Evolutionary conservation across 1,140 invertebrate genomes (phyloP), one percentile per base, ranked within the genome.

Genomic region (Homalodisca vitripennis): DNA sequence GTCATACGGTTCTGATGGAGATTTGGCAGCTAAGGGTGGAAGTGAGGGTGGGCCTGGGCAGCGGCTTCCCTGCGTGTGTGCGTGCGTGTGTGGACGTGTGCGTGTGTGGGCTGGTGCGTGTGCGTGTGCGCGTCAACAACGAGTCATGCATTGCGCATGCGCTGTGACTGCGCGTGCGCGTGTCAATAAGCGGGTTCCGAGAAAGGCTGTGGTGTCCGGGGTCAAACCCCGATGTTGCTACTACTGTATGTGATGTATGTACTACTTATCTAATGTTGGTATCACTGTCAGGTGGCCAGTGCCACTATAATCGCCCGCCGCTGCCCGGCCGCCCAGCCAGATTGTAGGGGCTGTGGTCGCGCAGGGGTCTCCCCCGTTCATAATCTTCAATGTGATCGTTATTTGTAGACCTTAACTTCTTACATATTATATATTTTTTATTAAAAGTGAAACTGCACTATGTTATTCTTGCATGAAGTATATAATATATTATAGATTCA

Each of bases 371-470:
- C 55, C 55, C 55, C 29, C 10, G 55, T 60, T 60, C 55, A 60
- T 67, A 67, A 53, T 57, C 72, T 71, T 73, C 51, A 71, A 64
- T 73, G 68, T 73, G 70, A 70, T 71, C 69, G 69, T 68, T 73
- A 73, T 53, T 66, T 66, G 51, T 71, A 69, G 67, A 72, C 47
- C 53, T 60, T 66, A 66, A 66, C 51, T 68, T 55, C 67, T 70
- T 73, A 69, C 66, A 69, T 71, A 65, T 68, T 68, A 73, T 73
- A 71, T 73, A 71, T 73, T 71, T 71, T 73, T 71, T 71, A 73
- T 69, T 70, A 73, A 70, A 73, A 51, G 66, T 34, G 70, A 67
- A 46, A 71, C 67, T 70, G 65, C 72, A 73, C 72, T 71, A 71
- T 69, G 72, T 73, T 73, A 71, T 69, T 71, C 51, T 67, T 73